Conservation (phyloP, 2,888 invertebrate species). For the Esperia sulphurella region DNA sequence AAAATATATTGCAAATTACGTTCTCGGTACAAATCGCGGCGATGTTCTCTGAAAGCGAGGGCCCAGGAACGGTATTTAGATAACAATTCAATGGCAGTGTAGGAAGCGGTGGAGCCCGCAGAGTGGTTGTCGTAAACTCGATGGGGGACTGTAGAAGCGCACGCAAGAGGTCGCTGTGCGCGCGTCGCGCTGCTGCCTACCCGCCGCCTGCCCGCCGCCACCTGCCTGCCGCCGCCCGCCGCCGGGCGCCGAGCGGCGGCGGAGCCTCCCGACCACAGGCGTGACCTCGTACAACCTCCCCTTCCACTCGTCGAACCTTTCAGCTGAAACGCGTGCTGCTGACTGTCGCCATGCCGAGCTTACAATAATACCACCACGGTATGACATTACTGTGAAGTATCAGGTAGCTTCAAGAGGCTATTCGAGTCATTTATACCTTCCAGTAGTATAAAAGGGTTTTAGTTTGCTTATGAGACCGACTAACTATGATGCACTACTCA, state of each 20-base stretch:
- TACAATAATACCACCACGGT: conserved; percentile 17
- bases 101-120: conserved; percentile 66
- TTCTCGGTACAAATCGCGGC: conserved; percentile 46
- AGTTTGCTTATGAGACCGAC: no score
- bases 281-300: conserved; percentile 74
- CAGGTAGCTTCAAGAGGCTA: no score
- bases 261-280: conserved; percentile 56
- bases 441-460: no score
- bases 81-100: conserved; percentile 72
- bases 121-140: conserved; percentile 67
- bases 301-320: conserved; percentile 61
- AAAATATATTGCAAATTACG: conserved; percentile 31
- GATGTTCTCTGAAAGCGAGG: conserved; percentile 51
- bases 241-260: conserved; percentile 46
- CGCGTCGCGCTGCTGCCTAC: conserved; percentile 35
- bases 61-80: conserved; percentile 63
- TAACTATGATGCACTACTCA: no score
- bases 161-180: conserved; percentile 65
- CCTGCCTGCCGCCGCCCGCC: neutral
- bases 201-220: conserved; percentile 39
- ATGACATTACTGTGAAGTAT: conserved; percentile 31
- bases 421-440: no score
- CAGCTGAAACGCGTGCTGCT: conserved; percentile 53
- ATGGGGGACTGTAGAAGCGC: conserved; percentile 56
- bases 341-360: conserved; percentile 1